Evolutionary conservation across 1,140 invertebrate genomes (phyloP).

Genomic region (Periplaneta americana): DNA sequence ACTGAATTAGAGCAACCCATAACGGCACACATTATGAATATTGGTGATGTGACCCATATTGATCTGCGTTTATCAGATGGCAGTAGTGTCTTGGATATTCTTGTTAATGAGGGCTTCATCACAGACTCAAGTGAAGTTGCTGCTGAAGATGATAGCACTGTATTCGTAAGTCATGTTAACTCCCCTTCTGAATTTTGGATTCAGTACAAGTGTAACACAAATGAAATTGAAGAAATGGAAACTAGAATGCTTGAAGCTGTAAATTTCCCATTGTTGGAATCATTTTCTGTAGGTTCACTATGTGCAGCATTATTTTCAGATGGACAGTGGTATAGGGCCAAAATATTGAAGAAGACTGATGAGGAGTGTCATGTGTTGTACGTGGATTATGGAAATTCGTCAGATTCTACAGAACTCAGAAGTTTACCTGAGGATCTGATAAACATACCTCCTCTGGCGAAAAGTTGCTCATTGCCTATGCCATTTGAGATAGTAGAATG

Average conservation of each 20-base stretch:
- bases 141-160: neutral
- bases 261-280: conserved; percentile 34
- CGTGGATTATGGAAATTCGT: conserved; percentile 69
- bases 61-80: neutral
- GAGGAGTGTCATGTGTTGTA: conserved; percentile 52
- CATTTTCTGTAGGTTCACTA: conserved; percentile 41
- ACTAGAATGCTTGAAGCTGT: conserved; percentile 29
- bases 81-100: conserved; percentile 27
- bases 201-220: conserved; percentile 5
- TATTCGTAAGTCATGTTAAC: conserved; percentile 16
- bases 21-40: neutral
- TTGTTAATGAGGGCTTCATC: conserved; percentile 28
- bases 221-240: neutral
- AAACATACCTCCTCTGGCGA: conserved; percentile 49
- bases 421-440: conserved; percentile 57
- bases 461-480: conserved; percentile 54
- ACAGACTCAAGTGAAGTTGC: conserved; percentile 17
- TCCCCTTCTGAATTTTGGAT: conserved; percentile 21
- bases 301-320: conserved; percentile 49
- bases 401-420: conserved; percentile 48
- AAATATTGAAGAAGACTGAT: conserved; percentile 53
- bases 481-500: conserved; percentile 52
- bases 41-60: neutral
- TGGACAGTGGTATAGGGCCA: conserved; percentile 57
- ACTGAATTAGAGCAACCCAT: neutral